Percentiles rank a stretch among this genome's conserved stretches.
Evolutionary conservation across 1,140 invertebrate genomes (phyloP).

Genomic region (Mactra quadrangularis): DNA sequence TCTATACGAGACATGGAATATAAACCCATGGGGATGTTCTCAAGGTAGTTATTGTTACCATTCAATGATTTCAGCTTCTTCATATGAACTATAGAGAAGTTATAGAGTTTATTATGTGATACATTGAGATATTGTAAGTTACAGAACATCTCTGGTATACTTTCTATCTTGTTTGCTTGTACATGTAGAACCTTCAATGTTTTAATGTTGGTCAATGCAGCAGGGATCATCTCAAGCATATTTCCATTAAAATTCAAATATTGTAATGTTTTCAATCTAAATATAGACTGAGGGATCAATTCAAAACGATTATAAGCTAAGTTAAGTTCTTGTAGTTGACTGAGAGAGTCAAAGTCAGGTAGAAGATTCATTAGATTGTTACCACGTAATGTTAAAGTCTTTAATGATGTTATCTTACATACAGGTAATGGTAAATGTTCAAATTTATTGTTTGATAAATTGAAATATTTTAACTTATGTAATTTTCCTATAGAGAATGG

Average conservation of each 20-base stretch:
- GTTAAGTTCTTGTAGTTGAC: slow-evolving; percentile 76
- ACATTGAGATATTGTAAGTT: slow-evolving; percentile 78
- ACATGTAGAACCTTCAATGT: slow-evolving; percentile 75
- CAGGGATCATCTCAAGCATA: slow-evolving; percentile 70
- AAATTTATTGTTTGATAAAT: slow-evolving; percentile 78
- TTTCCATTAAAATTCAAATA: slow-evolving; percentile 78
- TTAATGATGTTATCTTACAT: slow-evolving; percentile 73
- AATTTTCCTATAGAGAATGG: slow-evolving; percentile 76
- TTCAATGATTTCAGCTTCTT: slow-evolving; percentile 73
- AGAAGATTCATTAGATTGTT: slow-evolving; percentile 76
- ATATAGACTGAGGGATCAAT: slow-evolving; percentile 64
- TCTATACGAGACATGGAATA: slow-evolving; percentile 72
- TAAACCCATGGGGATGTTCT: slow-evolving; percentile 75
- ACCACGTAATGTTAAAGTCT: slow-evolving; percentile 71
- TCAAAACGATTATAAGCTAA: slow-evolving; percentile 75
- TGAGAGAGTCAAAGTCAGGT: slow-evolving; percentile 76
- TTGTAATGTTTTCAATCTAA: slow-evolving; percentile 64
- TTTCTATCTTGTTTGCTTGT: slow-evolving; percentile 74
- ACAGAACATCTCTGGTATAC: slow-evolving; percentile 70
- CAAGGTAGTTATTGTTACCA: slow-evolving; percentile 76
- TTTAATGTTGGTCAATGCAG: slow-evolving; percentile 67
- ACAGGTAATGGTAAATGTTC: slow-evolving; percentile 79
- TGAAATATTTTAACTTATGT: slow-evolving; percentile 73
- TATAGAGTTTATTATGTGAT: slow-evolving; percentile 74
- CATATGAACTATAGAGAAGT: slow-evolving; percentile 76